Base-by-base conservation (phyloP, 2,113 vertebrate genomes). In the Copsychus sechellarum region DNA sequence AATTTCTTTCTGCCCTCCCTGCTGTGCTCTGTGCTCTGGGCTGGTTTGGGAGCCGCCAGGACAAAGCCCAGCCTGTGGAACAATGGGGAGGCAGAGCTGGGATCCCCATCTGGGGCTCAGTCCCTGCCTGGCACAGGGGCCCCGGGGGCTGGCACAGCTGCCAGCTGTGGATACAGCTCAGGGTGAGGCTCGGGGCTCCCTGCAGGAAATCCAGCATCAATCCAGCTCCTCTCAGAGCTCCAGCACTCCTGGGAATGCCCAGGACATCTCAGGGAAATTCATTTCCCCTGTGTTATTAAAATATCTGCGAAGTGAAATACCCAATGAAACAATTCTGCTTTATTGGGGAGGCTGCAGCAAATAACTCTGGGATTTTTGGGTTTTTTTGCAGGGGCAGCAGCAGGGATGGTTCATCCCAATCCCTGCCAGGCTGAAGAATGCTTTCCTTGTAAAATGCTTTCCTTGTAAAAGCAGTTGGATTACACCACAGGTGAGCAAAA, bases 251-350 rank as follows among this genome's bases (percentile, higher is more conserved):
- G 3, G 47, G 38, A 7, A 34, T 3, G 57, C 34, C 9, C 76
- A 76, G 89, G 47, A 28, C 42, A 45, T 25, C 24, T 11, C 91
- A 57, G 69, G 22, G 9, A 6, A 40, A 48, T 85, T 90, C 69
- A 92, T 88, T 92, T 93, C 88, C 95, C 73, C 78, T 81, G 34
- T 9, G 33, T 61, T 92, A 78, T 92, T 92, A 17, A 65, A 96
- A 40, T 19, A 20, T 53, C 74, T 4, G 16, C 11, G 6, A 57
- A 60, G 5, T 5, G 10, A 82, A 88, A 40, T 15, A 40, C 15
- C 56, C 42, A 64, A 60, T 60, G 4, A 24, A 83, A 89, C 15
- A 4, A 22, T 26, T 58, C 36, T 28, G 28, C 33, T 86, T 74
- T 84, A 22, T 34, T 61, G 26, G 24, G 34, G 64, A 58, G 51